Base-by-base conservation (phyloP, 2,888 invertebrate species). In the Thereva nobilitata region DNA sequence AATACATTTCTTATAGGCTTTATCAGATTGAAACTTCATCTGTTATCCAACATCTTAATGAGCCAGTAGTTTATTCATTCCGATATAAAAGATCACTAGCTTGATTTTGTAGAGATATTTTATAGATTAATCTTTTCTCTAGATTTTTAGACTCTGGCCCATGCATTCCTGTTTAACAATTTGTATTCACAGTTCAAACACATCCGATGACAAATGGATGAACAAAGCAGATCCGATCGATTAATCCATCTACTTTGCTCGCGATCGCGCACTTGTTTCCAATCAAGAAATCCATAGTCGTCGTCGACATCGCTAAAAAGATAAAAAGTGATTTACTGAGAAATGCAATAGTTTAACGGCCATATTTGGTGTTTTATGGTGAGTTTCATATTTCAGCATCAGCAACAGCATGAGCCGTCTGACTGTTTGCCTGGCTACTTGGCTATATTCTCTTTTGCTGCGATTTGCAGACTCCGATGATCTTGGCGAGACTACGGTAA, bases 281-380 rank as follows among this genome's bases (percentile, higher is more conserved):
- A 64, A 44, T 53, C 52, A 64, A 23, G 55, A 64, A 64, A 64
- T 54, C 64, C 55, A 47, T 54, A 54, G 44, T 42, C 44, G 42
- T 56, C 40, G 38, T 10, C 6, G 7, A 50, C 47, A 55, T 42
- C 7, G 44, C 4, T 44, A 41, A 52, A 44, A 57, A 54, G n/a
- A 64, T 40, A 57, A 50, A 57, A 68, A 64, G 64, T 69, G 68
- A 69, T 69, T 69, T 69, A 69, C 67, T 67, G 64, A 61, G 67
- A 69, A 69, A 67, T 67, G 68, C 68, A 69, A 69, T 69, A 69
- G 68, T 57, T 66, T 69, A 69, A 69, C 53, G 54, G 64, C 68
- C 68, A 59, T 69, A 69, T 69, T 69, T 69, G 68, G 68, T 67
- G 64, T 61, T 67, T 67, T 68, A 68, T 67, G 64, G 68, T 49